These are phyloP conservation scores for Argentina silus DNA, from an alignment of 2,797 vertebrate genomes.

Conservation along the genomic window DNA sequence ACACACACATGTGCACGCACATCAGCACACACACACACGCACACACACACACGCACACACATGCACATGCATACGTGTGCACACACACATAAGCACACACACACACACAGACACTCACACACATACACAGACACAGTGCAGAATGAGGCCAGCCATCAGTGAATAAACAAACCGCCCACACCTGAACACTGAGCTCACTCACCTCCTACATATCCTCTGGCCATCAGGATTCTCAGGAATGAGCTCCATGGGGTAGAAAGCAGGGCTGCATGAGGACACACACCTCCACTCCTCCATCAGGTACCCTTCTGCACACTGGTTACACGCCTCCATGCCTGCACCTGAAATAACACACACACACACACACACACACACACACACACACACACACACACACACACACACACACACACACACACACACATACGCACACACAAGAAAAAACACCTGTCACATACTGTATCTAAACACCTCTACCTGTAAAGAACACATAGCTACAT, in stretches of 20 bases:
- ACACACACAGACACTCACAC: conserved; percentile 12
- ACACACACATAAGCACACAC: neutral
- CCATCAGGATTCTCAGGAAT: conserved; percentile 78
- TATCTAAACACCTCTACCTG: neutral
- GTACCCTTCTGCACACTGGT: conserved; percentile 85
- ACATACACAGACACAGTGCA: conserved; percentile 35
- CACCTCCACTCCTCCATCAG: conserved; percentile 93
- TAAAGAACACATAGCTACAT: no score
- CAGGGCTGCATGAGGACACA: conserved; percentile 85
- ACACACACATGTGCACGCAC: conserved; percentile 39
- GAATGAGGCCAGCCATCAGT: conserved; percentile 54
- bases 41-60: neutral
- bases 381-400: conserved; percentile 3
- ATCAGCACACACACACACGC: conserved; percentile 14
- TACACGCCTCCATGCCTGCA: conserved; percentile 85
- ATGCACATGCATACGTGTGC: neutral
- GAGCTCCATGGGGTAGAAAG: conserved; percentile 83
- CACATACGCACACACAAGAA: neutral
- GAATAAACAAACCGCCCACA: conserved; percentile 74
- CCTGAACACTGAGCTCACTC: conserved; percentile 62
- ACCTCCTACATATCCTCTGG: conserved; percentile 88
- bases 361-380: neutral
- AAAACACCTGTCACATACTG: conserved; percentile 6
- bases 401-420: neutral
- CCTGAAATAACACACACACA: conserved; percentile 67